Percentiles rank a stretch among this genome's conserved stretches.
Evolutionary conservation across 1,140 invertebrate species (phyloP).

Genomic region (Euborellia annulipes): DNA sequence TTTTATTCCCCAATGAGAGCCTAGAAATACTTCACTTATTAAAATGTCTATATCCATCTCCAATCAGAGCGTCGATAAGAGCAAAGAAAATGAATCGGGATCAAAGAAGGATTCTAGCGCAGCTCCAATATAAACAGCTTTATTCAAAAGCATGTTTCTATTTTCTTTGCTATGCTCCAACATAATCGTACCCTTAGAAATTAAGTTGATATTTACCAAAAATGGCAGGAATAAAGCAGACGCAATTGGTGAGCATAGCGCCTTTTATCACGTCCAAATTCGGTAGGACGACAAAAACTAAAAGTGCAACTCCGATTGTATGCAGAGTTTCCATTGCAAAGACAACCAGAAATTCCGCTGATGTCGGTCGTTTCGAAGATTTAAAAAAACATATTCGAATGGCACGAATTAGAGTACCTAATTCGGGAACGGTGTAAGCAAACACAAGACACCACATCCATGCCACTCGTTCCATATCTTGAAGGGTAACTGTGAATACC

Average conservation of each 20-base stretch:
- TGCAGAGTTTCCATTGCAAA: slow-evolving; percentile 74
- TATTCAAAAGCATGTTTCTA: too few relatives aligned
- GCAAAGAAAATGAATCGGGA: too few relatives aligned
- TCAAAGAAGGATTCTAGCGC: too few relatives aligned
- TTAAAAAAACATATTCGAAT: slow-evolving; percentile 83
- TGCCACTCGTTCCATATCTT: slow-evolving; percentile 66
- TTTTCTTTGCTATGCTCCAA: too few relatives aligned
- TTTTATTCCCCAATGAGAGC: too few relatives aligned
- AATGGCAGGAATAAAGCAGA: slow-evolving; percentile 76
- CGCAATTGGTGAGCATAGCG: slow-evolving; percentile 84
- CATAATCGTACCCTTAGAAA: too few relatives aligned
- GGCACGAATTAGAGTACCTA: slow-evolving; percentile 69
- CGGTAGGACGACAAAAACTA: slow-evolving; percentile 77
- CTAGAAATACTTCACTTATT: too few relatives aligned
- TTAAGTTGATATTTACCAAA: slow-evolving; percentile 32
- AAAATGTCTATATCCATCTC: too few relatives aligned
- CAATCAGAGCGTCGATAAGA: too few relatives aligned
- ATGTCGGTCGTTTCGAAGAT: slow-evolving; percentile 48
- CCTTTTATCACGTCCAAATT: slow-evolving; percentile 83
- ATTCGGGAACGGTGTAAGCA: slow-evolving; percentile 69
- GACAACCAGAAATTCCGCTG: slow-evolving; percentile 48
- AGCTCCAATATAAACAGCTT: too few relatives aligned
- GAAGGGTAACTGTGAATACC: slow-evolving; percentile 57
- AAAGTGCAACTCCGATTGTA: slow-evolving; percentile 62
- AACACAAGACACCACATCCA: slow-evolving; percentile 90